These are phyloP conservation scores for Epinephelus awoara DNA, from an alignment of 2,797 vertebrate genomes.

Conservation along the genomic window DNA sequence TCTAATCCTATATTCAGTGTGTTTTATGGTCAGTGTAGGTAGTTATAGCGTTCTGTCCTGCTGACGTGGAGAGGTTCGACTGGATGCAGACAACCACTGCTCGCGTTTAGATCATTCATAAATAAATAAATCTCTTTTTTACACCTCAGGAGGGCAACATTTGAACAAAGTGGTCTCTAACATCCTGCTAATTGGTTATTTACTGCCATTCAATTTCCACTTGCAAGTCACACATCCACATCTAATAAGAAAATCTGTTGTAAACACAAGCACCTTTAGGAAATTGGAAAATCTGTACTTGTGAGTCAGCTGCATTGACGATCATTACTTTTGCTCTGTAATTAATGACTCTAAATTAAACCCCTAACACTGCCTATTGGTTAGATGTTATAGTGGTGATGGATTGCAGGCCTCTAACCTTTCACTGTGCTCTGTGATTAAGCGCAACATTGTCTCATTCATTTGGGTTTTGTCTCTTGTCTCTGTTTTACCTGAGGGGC, in stretches of 20 bases:
- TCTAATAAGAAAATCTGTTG: constrained; percentile 18
- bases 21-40: neutral
- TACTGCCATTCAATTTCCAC: neutral
- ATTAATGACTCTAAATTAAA: constrained; percentile 39
- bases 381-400: constrained; percentile 24
- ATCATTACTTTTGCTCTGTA: constrained; percentile 1
- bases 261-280: neutral
- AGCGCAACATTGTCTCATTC: constrained; percentile 41
- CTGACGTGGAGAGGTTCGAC: constrained; percentile 9
- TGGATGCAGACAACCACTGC: neutral
- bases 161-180: neutral
- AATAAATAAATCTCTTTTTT: neutral
- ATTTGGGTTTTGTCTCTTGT: constrained; percentile 60
- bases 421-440: constrained; percentile 63
- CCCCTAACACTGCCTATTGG: neutral
- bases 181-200: constrained; percentile 2
- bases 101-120: neutral
- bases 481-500: constrained; percentile 60
- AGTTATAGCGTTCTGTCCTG: neutral
- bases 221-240: neutral
- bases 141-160: neutral
- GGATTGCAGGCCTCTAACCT: constrained; percentile 43
- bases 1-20: neutral
- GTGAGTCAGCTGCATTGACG: constrained; percentile 12
- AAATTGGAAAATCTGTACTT: constrained; percentile 26